These are phyloP conservation scores for Centruroides vittatus DNA, from an alignment of 1,140 invertebrate genomes.

Conservation along the genomic window DNA sequence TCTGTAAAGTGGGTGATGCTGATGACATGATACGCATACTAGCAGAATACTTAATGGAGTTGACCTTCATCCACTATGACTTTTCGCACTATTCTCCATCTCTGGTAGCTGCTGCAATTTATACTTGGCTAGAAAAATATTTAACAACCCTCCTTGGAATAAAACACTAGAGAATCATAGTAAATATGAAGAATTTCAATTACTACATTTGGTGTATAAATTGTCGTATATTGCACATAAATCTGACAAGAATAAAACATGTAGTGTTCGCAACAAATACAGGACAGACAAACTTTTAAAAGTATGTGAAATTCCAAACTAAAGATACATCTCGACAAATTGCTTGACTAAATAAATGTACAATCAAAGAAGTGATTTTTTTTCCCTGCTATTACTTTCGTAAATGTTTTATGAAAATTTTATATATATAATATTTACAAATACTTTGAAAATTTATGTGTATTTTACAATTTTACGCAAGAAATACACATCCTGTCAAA, in stretches of 20 bases:
- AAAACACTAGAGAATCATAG: constrained; percentile 34
- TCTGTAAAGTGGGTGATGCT: constrained; percentile 55
- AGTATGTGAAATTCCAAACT: no score
- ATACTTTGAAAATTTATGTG: no score
- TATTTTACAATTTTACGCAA: no score
- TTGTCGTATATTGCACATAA: constrained; percentile 31
- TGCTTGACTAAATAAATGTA: no score
- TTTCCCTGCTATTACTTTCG: no score
- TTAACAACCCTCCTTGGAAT: constrained; percentile 26
- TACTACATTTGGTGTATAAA: constrained; percentile 28
- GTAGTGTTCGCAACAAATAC: no score
- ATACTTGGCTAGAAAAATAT: constrained; percentile 45
- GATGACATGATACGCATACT: constrained; percentile 58
- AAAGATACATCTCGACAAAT: no score
- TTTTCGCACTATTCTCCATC: constrained; percentile 69
- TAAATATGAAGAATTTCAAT: constrained; percentile 29
- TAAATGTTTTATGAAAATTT: no score
- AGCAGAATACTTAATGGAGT: constrained; percentile 86
- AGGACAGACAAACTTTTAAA: no score
- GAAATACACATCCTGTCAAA: no score
- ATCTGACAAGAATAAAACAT: constrained; percentile 30
- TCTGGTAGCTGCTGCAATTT: constrained; percentile 55
- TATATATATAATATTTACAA: no score
- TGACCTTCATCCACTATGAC: constrained; percentile 65
- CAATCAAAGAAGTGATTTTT: no score